Percentiles rank a stretch among this genome's conserved stretches.
Evolutionary conservation across 2,888 invertebrate genomes (phyloP).

Genomic region (Rhynchonema sp.): DNA sequence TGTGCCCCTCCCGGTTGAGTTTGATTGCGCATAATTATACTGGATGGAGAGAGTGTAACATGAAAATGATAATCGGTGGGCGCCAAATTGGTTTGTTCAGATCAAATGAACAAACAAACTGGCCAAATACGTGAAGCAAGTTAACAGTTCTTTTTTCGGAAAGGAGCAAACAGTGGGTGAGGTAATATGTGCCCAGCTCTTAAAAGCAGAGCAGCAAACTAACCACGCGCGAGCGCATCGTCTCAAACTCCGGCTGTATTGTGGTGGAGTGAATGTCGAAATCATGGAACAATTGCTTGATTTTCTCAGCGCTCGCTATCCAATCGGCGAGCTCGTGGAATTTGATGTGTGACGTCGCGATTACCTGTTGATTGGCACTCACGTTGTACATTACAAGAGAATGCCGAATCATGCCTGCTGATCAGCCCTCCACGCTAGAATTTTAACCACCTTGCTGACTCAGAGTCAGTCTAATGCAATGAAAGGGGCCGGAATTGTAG

Average conservation of each 20-base stretch:
- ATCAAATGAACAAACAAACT: neutral
- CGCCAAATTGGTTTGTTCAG: neutral
- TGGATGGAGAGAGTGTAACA: no score
- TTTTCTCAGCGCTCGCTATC: conserved; percentile 28
- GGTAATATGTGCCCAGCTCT: neutral
- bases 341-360: conserved; percentile 24
- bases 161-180: neutral
- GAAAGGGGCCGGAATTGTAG: no score
- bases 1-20: no score
- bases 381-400: neutral
- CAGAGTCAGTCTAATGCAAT: no score
- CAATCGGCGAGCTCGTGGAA: conserved; percentile 31
- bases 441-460: no score
- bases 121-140: neutral
- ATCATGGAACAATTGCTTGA: conserved; percentile 34
- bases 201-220: neutral
- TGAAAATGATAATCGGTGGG: no score
- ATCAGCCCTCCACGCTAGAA: no score
- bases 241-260: conserved; percentile 33
- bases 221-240: neutral
- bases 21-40: no score
- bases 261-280: conserved; percentile 37
- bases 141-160: neutral
- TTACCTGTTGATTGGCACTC: neutral
- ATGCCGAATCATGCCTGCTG: no score